Conservation (phyloP, 2,888 invertebrate genomes). For the Calameuta filiformis region DNA sequence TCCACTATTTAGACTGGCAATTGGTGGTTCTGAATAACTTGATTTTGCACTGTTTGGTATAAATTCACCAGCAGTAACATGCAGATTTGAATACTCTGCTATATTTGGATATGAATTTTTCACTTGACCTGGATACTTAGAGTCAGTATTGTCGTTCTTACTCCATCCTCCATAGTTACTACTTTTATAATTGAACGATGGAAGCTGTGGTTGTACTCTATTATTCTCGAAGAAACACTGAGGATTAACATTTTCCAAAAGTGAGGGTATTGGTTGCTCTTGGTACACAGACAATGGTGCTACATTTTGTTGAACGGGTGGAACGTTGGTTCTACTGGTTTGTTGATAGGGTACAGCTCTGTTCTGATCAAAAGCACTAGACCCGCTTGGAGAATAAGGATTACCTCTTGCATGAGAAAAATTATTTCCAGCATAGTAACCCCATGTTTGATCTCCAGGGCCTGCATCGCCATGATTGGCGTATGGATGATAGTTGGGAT, state of each 20-base stretch:
- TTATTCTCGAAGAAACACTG: slow-evolving; percentile 32
- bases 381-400: not conserved
- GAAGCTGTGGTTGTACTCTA: slow-evolving; percentile 20
- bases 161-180: slow-evolving; percentile 18
- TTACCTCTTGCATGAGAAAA: not conserved
- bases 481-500: slow-evolving; percentile 45
- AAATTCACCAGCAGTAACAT: slow-evolving; percentile 72
- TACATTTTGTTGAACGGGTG: not conserved
- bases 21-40: slow-evolving; percentile 5
- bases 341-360: not conserved
- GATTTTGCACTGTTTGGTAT: slow-evolving; percentile 65
- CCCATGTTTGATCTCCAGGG: slow-evolving; percentile 35
- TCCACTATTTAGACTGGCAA: slow-evolving; percentile 21
- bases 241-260: slow-evolving; percentile 18
- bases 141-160: slow-evolving; percentile 8
- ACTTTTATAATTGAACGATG: slow-evolving; percentile 25
- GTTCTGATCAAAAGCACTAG: not conserved
- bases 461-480: slow-evolving; percentile 35
- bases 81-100: slow-evolving; percentile 66
- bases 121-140: not conserved
- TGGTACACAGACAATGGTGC: not conserved
- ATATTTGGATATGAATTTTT: not conserved
- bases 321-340: not conserved
- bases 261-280: slow-evolving; percentile 7
- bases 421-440: slow-evolving; percentile 29